Base-by-base conservation (phyloP, 1,140 invertebrate species). In the Lordiphosa mommai region DNA sequence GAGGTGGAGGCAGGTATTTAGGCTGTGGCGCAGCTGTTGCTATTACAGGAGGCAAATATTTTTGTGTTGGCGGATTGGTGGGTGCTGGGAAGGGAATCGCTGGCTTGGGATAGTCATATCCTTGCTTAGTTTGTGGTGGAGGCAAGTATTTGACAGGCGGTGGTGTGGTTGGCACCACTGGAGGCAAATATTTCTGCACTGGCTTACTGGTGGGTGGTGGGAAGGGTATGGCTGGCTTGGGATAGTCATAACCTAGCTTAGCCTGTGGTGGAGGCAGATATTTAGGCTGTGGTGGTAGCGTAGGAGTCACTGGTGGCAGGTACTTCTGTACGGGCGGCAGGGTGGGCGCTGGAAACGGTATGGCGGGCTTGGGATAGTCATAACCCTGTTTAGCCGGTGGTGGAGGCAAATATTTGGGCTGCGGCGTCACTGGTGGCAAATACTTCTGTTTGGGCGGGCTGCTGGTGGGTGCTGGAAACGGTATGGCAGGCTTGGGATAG, bases 71-170 rank as follows among this genome's bases (percentile, higher is more conserved):
- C 12, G 69, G 67, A 8, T 37, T 53, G 3, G 48, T 71, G 3
- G 72, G 72, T 10, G 68, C 57, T 30, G 72, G 68, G 55, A 79
- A 82, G 1, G 61, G 82, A 34, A 76, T 55, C 2, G 40, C 36
- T 5, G 84, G 84, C 40, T 68, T 74, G 1, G 84, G 76, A n/a
- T 82, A 82, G 9, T 65, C 61, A 14, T 72, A 72, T 0, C 69
- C 69, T 9, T 50, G 32, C 30, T 76, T 69, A 2, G 17, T 17
- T 14, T 69, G 56, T 0, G 36, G 30, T 0, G 61, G 46, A n/a
- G 55, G 61, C 4, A 52, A 14, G 12, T 61, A 61, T 10, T 48
- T 63, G 0, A 51, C 29, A 1, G 47, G 41, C 4, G 59, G 53
- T 44, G 23, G 23, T 7, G 23, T 27, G 0, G 23, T 27, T 0